phyloP scores from a whole-genome alignment of 2,113 vertebrate genomes.

The Rhabdornis inornatus region DNA sequence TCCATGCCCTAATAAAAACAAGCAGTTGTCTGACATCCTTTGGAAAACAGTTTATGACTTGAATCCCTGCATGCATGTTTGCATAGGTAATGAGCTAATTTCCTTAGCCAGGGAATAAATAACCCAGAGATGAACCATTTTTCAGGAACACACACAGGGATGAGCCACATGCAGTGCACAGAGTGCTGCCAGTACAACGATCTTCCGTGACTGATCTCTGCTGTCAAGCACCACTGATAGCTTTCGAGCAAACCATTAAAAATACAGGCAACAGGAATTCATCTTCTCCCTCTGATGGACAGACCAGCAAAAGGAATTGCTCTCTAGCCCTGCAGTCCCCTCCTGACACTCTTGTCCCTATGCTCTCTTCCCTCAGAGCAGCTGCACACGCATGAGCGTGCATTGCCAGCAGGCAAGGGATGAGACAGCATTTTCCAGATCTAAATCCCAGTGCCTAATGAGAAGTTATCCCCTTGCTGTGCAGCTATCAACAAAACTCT shows the following conservation, averaged over 20 bases:
- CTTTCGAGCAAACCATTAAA: not conserved
- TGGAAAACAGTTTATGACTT: not conserved
- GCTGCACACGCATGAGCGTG: accelerated
- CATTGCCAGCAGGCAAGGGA: accelerated
- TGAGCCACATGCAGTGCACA: accelerated
- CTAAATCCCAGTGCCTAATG: not conserved
- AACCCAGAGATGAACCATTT: not conserved
- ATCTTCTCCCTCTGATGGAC: not conserved
- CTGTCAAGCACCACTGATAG: not conserved
- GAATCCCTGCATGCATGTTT: not conserved
- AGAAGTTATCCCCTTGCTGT: not conserved
- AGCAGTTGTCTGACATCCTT: slow-evolving; percentile 16
- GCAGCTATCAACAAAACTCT: not conserved
- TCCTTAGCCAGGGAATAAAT: not conserved
- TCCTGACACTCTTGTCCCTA: accelerated
- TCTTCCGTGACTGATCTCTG: not conserved
- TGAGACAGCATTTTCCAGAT: slow-evolving; percentile 39
- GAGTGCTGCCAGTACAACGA: not conserved
- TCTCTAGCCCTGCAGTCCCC: not conserved
- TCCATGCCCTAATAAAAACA: not conserved
- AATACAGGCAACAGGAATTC: not conserved
- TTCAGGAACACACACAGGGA: not conserved
- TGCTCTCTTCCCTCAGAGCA: not conserved
- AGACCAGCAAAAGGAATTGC: not conserved
- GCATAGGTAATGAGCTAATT: slow-evolving; percentile 8